A percentile compares a stretch with the other conserved stretches of the same genome.
Evolutionary conservation across 1,140 invertebrate genomes (phyloP).

Genomic region (Helicoverpa zea): DNA sequence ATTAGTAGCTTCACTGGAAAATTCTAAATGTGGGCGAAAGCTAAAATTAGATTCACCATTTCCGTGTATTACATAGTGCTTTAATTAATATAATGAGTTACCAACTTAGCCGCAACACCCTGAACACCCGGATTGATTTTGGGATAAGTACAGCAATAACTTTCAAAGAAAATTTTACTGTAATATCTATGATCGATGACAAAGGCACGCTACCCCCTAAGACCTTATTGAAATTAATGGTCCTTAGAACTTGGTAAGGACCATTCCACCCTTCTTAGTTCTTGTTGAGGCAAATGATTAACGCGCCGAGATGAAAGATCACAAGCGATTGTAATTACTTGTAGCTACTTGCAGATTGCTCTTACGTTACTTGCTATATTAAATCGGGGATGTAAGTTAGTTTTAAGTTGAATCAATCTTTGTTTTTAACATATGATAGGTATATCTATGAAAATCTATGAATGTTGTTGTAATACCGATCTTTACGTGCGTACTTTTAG

Average conservation of each 20-base stretch:
- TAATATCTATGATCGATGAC: constrained; percentile 14
- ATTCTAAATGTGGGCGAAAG: background rate
- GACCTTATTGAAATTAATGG: constrained; percentile 39
- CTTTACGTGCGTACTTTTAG: background rate
- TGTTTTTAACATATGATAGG: background rate
- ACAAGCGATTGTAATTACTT: constrained; percentile 39
- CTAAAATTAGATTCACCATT: background rate
- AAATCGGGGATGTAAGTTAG: background rate
- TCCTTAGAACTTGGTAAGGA: constrained; percentile 21
- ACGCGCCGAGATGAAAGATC: constrained; percentile 24
- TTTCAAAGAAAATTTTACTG: background rate
- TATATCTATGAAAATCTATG: background rate
- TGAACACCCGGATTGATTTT: background rate
- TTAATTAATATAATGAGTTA: too few relatives aligned
- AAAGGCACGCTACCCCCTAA: background rate
- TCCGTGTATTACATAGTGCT: background rate
- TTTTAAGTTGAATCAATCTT: background rate
- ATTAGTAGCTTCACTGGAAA: too few relatives aligned
- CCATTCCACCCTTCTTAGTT: constrained; percentile 21
- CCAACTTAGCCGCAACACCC: too few relatives aligned
- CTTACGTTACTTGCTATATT: constrained; percentile 11
- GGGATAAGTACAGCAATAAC: background rate
- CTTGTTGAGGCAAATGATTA: constrained; percentile 20
- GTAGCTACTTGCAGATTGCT: constrained; percentile 20
- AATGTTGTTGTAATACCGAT: background rate